Conservation (phyloP, 2,113 vertebrate genomes). For the Phrynosoma blainvillii region DNA sequence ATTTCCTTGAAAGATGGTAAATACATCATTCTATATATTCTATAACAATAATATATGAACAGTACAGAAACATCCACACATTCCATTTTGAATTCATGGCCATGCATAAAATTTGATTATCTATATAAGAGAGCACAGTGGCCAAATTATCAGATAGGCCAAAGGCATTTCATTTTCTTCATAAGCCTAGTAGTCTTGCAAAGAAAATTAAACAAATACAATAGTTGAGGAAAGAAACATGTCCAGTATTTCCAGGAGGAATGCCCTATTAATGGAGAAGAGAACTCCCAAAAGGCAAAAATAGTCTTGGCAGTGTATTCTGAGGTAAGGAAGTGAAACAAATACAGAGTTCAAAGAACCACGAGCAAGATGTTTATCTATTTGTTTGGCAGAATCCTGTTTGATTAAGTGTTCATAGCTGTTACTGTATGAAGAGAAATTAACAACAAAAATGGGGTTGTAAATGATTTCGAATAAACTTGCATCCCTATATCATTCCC, state of each 20-base stretch:
- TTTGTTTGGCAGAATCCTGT: conserved; percentile 54
- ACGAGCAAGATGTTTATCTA: conserved; percentile 47
- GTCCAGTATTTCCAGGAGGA: conserved; percentile 55
- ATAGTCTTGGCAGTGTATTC: conserved; percentile 38
- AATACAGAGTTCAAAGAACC: conserved; percentile 36
- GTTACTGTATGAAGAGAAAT: conserved; percentile 38
- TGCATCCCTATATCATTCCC: not conserved
- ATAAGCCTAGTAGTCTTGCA: conserved; percentile 35
- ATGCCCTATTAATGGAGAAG: conserved; percentile 18
- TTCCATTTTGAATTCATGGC: not conserved
- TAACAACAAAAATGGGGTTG: conserved; percentile 36
- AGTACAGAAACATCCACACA: not conserved
- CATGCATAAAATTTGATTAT: not conserved
- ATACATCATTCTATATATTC: not conserved
- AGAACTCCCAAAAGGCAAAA: conserved; percentile 38
- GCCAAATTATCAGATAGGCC: conserved; percentile 24
- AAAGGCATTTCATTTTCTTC: conserved; percentile 27
- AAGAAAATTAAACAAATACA: conserved; percentile 47
- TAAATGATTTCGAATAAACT: conserved; percentile 7
- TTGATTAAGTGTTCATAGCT: conserved; percentile 56
- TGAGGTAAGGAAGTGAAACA: conserved; percentile 27
- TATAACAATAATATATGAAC: not conserved
- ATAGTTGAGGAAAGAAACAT: conserved; percentile 45
- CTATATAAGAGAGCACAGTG: conserved; percentile 1
- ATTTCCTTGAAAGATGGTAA: not conserved